Conservation (phyloP, 2,888 invertebrate species). For the Gymnoscelis rufifasciata region DNA sequence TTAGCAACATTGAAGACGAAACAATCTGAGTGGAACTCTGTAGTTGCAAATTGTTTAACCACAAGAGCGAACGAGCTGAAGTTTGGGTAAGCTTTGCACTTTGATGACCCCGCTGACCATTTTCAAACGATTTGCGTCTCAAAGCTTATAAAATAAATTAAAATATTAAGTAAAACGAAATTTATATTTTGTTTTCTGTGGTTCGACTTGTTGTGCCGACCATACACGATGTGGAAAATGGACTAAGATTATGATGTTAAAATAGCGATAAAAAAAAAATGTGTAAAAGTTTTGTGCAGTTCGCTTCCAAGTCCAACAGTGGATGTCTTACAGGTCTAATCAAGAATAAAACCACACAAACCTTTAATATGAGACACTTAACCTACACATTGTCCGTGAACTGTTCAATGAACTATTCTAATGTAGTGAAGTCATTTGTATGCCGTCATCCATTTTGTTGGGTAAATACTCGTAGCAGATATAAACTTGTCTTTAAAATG, state of each 20-base stretch:
- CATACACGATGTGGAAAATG: too few species aligned
- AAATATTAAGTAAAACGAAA: too few species aligned
- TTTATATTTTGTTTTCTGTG: too few species aligned
- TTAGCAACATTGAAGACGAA: conserved; percentile 28
- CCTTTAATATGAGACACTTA: neutral
- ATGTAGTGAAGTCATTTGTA: conserved; percentile 24
- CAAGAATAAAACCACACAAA: too few species aligned
- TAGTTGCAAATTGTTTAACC: conserved; percentile 40
- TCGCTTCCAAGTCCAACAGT: too few species aligned
- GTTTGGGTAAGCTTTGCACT: conserved; percentile 20
- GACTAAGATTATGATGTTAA: too few species aligned
- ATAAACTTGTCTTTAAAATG: too few species aligned
- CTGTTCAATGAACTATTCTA: conserved; percentile 18
- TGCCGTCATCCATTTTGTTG: conserved; percentile 10
- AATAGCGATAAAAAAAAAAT: too few species aligned
- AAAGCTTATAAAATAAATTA: neutral
- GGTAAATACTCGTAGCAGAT: too few species aligned
- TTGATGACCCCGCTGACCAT: conserved; percentile 1
- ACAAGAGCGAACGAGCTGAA: conserved; percentile 20
- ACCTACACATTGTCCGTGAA: conserved; percentile 21
- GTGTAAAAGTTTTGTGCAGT: too few species aligned
- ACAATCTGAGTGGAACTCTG: conserved; percentile 31
- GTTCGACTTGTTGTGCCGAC: too few species aligned
- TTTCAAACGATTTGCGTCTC: neutral
- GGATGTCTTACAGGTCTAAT: too few species aligned